These are phyloP conservation scores for Steatornis caripensis DNA, from an alignment of 2,113 vertebrate species.

Conservation along the genomic window DNA sequence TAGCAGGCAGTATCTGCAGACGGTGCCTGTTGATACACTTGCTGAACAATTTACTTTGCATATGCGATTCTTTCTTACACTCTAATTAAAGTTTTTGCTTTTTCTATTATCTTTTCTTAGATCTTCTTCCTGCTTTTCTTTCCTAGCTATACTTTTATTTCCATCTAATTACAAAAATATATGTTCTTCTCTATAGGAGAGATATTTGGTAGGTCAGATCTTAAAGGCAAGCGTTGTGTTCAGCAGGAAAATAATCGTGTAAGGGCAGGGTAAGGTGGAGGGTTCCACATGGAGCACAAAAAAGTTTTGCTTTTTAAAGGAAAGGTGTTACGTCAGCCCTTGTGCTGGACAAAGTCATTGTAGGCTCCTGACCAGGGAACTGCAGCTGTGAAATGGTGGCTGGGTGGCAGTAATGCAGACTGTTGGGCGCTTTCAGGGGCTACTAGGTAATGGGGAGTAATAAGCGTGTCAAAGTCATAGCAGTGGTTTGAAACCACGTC, in stretches of 20 bases:
- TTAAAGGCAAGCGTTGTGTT: neutral
- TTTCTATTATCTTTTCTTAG: neutral
- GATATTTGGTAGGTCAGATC: neutral
- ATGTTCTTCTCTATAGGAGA: neutral
- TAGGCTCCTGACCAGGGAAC: neutral
- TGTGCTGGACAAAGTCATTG: neutral
- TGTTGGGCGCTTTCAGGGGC: neutral
- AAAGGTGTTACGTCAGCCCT: neutral
- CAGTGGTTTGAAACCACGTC: neutral
- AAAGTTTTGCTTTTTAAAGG: neutral
- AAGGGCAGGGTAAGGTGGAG: neutral
- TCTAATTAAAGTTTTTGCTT: neutral
- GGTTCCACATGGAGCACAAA: neutral
- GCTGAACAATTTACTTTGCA: neutral
- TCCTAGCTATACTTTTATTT: neutral
- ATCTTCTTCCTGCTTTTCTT: neutral
- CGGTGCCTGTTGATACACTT: neutral
- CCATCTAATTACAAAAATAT: neutral
- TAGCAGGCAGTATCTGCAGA: neutral
- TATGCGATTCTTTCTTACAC: neutral
- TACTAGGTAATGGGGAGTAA: neutral
- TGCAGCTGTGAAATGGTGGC: neutral
- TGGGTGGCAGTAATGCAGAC: neutral
- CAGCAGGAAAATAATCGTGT: fast-evolving
- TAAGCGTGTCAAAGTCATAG: neutral